Conservation (phyloP, 37 sponge, comb jelly and placozoan species). For the Chondrilla cf. caribensis region DNA sequence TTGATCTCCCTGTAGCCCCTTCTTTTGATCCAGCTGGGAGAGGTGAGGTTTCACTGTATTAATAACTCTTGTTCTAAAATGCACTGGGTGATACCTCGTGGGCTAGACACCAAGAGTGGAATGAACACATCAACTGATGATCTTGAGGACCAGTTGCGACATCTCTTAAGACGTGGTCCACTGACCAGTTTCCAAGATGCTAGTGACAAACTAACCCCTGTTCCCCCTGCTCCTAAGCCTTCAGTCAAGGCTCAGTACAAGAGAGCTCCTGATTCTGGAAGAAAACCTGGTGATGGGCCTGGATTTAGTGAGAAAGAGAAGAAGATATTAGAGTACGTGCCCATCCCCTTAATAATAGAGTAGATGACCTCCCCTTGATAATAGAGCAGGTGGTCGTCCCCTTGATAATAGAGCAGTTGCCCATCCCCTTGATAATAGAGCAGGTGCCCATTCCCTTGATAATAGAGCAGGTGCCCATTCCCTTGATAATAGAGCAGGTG, state of each 20-base stretch:
- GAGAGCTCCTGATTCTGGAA: slow-evolving; percentile 24
- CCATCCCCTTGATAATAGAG: too few relatives aligned
- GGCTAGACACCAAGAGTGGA: too few relatives aligned
- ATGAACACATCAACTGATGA: too few relatives aligned
- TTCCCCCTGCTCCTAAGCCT: background rate
- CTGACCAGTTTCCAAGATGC: slow-evolving; percentile 66
- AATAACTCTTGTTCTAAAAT: background rate
- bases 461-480: too few relatives aligned
- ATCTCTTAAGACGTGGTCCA: slow-evolving; percentile 26
- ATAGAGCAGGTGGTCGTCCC: too few relatives aligned
- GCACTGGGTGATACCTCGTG: background rate
- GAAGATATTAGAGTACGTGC: slow-evolving; percentile 57
- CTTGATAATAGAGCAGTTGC: too few relatives aligned
- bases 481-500: too few relatives aligned
- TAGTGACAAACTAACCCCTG: slow-evolving; percentile 34
- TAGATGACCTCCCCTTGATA: too few relatives aligned
- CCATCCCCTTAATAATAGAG: too few relatives aligned
- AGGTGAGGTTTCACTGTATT: too few relatives aligned
- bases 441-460: too few relatives aligned
- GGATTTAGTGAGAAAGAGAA: slow-evolving; percentile 52
- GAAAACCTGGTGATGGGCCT: slow-evolving; percentile 5
- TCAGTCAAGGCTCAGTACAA: too few relatives aligned
- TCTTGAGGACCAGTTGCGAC: background rate
- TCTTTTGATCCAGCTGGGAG: background rate
- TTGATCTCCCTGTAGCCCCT: slow-evolving; percentile 11